Percentiles rank a stretch among this genome's conserved stretches.
phyloP scores from a whole-genome alignment of 1,140 invertebrate species.

The Odontomachus brunneus region DNA sequence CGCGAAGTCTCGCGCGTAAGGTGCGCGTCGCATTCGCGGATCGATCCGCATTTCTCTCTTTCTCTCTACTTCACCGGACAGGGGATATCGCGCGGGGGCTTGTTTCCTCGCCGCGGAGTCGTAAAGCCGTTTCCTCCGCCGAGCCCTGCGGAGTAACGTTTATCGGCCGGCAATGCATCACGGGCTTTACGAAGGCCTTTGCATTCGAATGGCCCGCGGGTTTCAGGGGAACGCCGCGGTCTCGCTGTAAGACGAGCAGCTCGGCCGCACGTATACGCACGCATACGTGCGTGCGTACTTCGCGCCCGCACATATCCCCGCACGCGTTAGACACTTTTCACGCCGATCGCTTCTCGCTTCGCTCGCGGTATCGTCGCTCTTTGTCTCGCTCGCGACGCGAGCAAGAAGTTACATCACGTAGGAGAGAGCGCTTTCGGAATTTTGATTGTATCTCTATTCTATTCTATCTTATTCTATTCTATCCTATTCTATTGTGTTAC shows the following conservation, averaged over 20 bases:
- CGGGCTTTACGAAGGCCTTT: constrained; percentile 66
- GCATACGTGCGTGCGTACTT: background rate
- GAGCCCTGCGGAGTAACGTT: constrained; percentile 44
- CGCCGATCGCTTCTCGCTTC: background rate
- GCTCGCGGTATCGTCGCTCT: too few species aligned
- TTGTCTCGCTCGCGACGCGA: too few species aligned
- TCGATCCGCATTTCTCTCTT: background rate
- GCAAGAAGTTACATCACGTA: too few species aligned
- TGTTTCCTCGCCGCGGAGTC: constrained; percentile 40
- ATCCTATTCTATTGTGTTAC: too few species aligned
- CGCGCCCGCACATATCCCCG: background rate
- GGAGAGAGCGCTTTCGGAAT: too few species aligned
- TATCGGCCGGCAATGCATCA: constrained; percentile 63
- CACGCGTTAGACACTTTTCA: constrained; percentile 3
- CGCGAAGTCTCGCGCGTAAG: constrained; percentile 3
- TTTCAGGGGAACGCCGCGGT: constrained; percentile 23
- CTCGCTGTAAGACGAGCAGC: background rate
- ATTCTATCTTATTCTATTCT: too few species aligned
- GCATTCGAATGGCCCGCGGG: constrained; percentile 64
- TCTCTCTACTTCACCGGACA: constrained; percentile 1
- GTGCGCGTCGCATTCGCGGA: background rate
- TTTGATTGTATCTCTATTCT: too few species aligned
- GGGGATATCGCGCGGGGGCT: constrained; percentile 23
- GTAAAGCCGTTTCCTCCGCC: constrained; percentile 50
- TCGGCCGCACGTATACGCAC: too few species aligned